Percentiles rank a stretch among this genome's conserved stretches.
phyloP scores from a whole-genome alignment of 2,797 vertebrate genomes.

The Acanthurus leucopareius region DNA sequence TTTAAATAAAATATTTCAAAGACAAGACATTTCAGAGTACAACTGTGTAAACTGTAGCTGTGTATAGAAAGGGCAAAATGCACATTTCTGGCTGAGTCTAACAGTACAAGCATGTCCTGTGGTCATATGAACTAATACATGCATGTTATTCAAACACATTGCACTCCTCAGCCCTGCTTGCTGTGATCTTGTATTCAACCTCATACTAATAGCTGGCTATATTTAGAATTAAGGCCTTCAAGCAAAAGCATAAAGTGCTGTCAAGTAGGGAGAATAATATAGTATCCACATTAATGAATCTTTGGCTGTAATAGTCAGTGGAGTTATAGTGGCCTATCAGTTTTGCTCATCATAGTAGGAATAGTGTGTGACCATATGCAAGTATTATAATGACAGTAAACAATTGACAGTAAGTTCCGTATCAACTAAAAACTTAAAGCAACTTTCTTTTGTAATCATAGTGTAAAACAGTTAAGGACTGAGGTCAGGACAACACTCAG shows the following conservation, averaged over 20 bases:
- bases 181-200: constrained; percentile 1
- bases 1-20: not conserved
- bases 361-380: not conserved
- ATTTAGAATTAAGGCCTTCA: constrained; percentile 15
- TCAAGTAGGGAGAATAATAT: not conserved
- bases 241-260: constrained; percentile 20
- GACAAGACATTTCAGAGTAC: not conserved
- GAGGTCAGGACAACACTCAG: constrained; percentile 23
- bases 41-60: not conserved
- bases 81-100: not conserved
- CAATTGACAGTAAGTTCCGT: not conserved
- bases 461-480: constrained; percentile 27
- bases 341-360: constrained; percentile 3
- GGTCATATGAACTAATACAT: not conserved
- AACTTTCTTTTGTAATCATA: constrained; percentile 20
- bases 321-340: not conserved
- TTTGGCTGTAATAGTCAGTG: not conserved
- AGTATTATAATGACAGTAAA: not conserved
- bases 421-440: not conserved
- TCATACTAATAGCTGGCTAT: constrained; percentile 22
- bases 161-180: not conserved
- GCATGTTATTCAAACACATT: not conserved
- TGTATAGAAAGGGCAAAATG: not conserved
- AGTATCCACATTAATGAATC: constrained; percentile 2
- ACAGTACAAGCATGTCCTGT: not conserved